Evolutionary conservation across 2,113 vertebrate genomes (phyloP).

Genomic region (Pogonocichla stellata): DNA sequence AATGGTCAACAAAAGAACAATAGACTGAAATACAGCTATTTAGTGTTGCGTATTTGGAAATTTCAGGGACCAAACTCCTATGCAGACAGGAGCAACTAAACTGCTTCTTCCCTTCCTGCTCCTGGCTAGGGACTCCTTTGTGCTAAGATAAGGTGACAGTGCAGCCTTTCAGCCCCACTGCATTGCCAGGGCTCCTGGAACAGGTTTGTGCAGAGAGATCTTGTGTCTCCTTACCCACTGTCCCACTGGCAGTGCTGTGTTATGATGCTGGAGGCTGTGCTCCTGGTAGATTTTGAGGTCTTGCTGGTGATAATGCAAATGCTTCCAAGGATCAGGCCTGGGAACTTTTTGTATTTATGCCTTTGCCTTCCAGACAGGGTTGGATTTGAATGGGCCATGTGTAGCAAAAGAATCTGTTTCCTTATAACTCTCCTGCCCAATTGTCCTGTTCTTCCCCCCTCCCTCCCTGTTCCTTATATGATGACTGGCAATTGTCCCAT

Average conservation of each 20-base stretch:
- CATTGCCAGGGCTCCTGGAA: neutral
- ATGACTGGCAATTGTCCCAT: neutral
- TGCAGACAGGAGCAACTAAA: neutral
- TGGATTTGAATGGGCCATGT: neutral
- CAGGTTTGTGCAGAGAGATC: neutral
- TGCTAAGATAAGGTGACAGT: neutral
- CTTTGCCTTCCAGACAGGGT: neutral
- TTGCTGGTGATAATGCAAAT: neutral
- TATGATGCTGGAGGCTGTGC: neutral
- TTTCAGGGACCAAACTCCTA: neutral
- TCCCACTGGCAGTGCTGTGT: neutral
- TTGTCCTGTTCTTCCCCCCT: neutral
- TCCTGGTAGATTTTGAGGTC: neutral
- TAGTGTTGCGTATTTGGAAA: neutral
- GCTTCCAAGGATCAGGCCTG: neutral
- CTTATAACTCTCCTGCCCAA: neutral
- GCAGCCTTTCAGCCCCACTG: neutral
- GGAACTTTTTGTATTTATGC: neutral
- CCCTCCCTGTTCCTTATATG: fast-evolving
- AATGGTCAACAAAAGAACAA: neutral
- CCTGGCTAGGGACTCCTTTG: neutral
- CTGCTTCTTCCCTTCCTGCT: neutral
- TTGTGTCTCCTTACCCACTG: fast-evolving
- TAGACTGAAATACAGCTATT: neutral
- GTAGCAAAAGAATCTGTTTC: neutral